Evolutionary conservation across 2,797 vertebrate species (phyloP).

Genomic region (Etheostoma perlongum): DNA sequence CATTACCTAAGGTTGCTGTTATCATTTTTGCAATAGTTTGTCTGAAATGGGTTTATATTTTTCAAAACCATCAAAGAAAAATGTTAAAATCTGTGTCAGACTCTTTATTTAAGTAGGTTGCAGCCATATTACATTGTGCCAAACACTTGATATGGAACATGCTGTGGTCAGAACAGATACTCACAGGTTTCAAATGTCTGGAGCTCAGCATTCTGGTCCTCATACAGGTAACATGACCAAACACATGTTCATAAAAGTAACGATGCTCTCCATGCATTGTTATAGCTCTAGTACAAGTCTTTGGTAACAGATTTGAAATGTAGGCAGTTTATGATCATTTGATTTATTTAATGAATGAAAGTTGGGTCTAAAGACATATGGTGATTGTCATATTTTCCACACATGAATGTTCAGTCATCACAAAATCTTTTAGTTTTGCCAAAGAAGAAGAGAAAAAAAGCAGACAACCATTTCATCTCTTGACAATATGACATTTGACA

Average conservation of each 20-base stretch:
- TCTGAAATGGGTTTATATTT: not conserved
- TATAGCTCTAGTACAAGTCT: constrained; percentile 28
- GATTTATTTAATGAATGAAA: constrained; percentile 87
- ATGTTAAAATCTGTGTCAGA: constrained; percentile 19
- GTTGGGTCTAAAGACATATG: constrained; percentile 75
- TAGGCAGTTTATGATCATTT: constrained; percentile 79
- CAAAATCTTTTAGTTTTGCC: constrained; percentile 57
- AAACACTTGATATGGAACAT: constrained; percentile 20
- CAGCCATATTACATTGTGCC: constrained; percentile 24
- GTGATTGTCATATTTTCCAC: constrained; percentile 65
- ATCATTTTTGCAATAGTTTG: not conserved
- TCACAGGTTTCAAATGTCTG: constrained; percentile 52
- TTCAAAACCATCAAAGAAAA: constrained; percentile 4
- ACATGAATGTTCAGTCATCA: constrained; percentile 68
- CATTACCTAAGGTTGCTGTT: constrained; percentile 1
- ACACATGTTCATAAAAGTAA: constrained; percentile 26
- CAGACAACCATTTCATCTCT: constrained; percentile 77
- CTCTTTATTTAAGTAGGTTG: constrained; percentile 24
- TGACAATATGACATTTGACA: constrained; percentile 57
- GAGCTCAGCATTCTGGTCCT: constrained; percentile 44
- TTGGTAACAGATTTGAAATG: constrained; percentile 70
- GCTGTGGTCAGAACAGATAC: constrained; percentile 54
- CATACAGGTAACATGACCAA: constrained; percentile 43
- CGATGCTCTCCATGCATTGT: constrained; percentile 25
- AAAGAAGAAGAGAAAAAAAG: constrained; percentile 65